Evolutionary conservation across 2,888 invertebrate genomes (phyloP), one percentile per base, ranked within the genome.

Genomic region (Rhogogaster chlorosoma): DNA sequence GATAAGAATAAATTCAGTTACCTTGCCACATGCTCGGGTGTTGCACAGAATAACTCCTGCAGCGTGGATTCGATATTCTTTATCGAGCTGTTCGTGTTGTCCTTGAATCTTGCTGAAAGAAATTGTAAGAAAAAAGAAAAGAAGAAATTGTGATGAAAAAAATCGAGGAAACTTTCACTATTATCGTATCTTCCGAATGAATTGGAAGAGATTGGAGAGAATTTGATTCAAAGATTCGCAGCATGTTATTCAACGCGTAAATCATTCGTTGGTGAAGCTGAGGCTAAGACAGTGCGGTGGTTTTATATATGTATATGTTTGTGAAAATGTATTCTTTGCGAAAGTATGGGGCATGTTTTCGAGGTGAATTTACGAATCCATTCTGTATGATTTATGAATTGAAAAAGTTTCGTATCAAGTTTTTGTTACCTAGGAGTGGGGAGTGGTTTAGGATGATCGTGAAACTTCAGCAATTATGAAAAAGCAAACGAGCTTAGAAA

Each of bases 1-100:
- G 53, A 77, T 53, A 32, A 29, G 29, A 32, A 77, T 67, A 83
- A 85, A 75, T 67, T 12, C 29, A 88, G 94, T 93, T 92, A 96
- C 96, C 94, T 96, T 96, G 89, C 95, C 96, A 84, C 94, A 95
- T 86, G 95, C 95, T 86, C 95, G 94, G 32, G 95, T 95, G 90
- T 96, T 95, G 88, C 95, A 95, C 67, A 95, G 94, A 73, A 96
- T 94, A 86, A 95, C 95, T 84, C 96, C 96, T 84, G 96, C 94
- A 82, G 96, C 96, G 90, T 96, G 95, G 88, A 95, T 95, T 87
- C 95, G 93, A 91, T 96, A 96, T 89, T 96, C 96, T 89, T 96
- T 95, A 89, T 96, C 96, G 89, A 96, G 94, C 88, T 96, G 96
- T 89, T 96, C 95, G 91, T 96, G 95, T 90, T 96, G 96, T 85